Percentiles rank a stretch among this genome's conserved stretches.
phyloP scores from a whole-genome alignment of 2,888 invertebrate species.

The Unio delphinus region DNA sequence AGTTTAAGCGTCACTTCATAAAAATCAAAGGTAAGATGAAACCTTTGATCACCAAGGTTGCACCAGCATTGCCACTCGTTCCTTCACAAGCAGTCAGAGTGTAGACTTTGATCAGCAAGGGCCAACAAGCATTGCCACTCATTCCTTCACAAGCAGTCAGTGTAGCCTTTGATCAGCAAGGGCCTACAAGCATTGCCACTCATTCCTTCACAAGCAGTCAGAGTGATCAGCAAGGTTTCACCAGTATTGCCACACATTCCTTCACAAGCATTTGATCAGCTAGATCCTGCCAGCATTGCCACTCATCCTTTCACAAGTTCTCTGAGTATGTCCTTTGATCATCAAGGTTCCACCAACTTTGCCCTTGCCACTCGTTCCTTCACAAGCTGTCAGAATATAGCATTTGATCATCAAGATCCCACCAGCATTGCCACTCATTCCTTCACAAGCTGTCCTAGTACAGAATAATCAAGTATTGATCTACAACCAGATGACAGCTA shows the following conservation, averaged over 20 bases:
- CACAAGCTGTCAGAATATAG: constrained; percentile 14
- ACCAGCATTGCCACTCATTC: constrained; percentile 48
- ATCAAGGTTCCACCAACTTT: constrained; percentile 58
- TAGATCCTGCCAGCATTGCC: constrained; percentile 54
- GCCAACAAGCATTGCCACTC: neutral
- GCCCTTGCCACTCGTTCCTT: constrained; percentile 52
- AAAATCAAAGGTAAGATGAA: constrained; percentile 78
- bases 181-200: constrained; percentile 51
- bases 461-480: too few species aligned
- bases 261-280: constrained; percentile 36
- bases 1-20: constrained; percentile 90
- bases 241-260: constrained; percentile 14
- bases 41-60: constrained; percentile 74
- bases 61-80: constrained; percentile 49
- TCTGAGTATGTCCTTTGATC: neutral
- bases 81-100: constrained; percentile 27
- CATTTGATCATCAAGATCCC: constrained; percentile 49
- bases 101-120: neutral
- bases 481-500: too few species aligned
- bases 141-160: constrained; percentile 30
- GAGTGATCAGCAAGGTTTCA: neutral
- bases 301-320: constrained; percentile 22
- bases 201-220: constrained; percentile 31
- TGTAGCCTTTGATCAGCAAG: constrained; percentile 34
- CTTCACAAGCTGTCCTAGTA: constrained; percentile 23